Evolutionary conservation across 2,797 vertebrate species (phyloP), one percentile per base, ranked within the genome.

Genomic region (Chanos chanos): DNA sequence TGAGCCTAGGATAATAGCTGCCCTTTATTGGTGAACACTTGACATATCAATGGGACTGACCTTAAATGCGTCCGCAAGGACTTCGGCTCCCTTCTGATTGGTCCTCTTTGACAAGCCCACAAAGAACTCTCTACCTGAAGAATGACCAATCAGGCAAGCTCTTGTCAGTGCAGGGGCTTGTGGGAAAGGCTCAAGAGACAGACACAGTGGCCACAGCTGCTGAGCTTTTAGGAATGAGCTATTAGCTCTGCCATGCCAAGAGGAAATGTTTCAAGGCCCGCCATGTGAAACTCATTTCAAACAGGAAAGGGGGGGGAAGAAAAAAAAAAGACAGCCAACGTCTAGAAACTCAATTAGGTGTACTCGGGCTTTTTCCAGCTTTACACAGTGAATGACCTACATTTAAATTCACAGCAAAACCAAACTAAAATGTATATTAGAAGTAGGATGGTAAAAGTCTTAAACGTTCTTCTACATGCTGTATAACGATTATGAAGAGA

Each of bases 51-150:
- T n/a, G 25, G 64, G 45, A 61, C 75, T 80, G 83, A 99, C 97
- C 94, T 98, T 97, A 81, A 99, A 99, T 1, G 90, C 91, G 75
- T 99, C 94, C 48, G 97, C 96, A 61, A 99, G 84, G 78, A 99
- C 97, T 89, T 98, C 95, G 22, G 96, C 96, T 82, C 97, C 97
- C 84, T 92, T 92, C 77, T 95, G 97, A 86, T 98, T 99, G 74
- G 97, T 99, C 73, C 97, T 84, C 80, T 91, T 95, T 62, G 96
- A 97, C 71, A 99, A 93, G 39, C 97, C 97, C 75, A 99, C 96
- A 22, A 99, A 99, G 81, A 99, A 97, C 85, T 99, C 97, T 79
- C 88, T 88, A 74, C 97, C 96, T 99, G 59, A 22, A 75, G 27
- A 52, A 3, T 75, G 27, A 21, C n/a, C n/a, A n/a, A n/a, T n/a